phyloP scores from a whole-genome alignment of 2,113 vertebrate genomes.

The Pandion haliaetus region DNA sequence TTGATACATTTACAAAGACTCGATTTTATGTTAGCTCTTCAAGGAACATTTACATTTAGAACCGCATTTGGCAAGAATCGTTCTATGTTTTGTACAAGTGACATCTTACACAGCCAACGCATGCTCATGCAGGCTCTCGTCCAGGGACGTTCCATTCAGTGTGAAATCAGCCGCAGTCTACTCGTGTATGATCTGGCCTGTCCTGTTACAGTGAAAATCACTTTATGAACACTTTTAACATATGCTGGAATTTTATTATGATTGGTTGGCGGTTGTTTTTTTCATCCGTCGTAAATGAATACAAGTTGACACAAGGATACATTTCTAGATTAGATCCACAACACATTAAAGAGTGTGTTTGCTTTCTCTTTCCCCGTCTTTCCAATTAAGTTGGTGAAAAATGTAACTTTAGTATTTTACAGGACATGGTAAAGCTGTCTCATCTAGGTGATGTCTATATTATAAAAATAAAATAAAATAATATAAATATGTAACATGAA shows the following conservation, averaged over 20 bases:
- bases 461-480: constrained; percentile 83
- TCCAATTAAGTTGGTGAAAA: constrained; percentile 75
- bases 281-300: constrained; percentile 40
- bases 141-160: neutral
- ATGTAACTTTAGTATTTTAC: constrained; percentile 79
- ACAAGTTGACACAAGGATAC: constrained; percentile 59
- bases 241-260: constrained; percentile 55
- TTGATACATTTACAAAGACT: constrained; percentile 62
- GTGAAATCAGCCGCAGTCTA: constrained; percentile 13
- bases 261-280: constrained; percentile 47
- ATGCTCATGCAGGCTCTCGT: neutral
- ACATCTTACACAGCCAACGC: constrained; percentile 6
- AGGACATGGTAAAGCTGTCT: constrained; percentile 78
- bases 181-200: neutral
- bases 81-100: constrained; percentile 20
- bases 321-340: constrained; percentile 67
- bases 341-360: constrained; percentile 53
- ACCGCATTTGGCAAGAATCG: constrained; percentile 6
- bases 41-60: constrained; percentile 54
- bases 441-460: constrained; percentile 81
- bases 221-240: constrained; percentile 40
- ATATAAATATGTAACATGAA: constrained; percentile 82
- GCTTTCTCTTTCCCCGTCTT: constrained; percentile 67
- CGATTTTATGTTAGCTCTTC: constrained; percentile 6
- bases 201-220: constrained; percentile 53